These are phyloP conservation scores for Oryctes rhinoceros DNA, from an alignment of 1,140 invertebrate genomes.

Conservation along the genomic window DNA sequence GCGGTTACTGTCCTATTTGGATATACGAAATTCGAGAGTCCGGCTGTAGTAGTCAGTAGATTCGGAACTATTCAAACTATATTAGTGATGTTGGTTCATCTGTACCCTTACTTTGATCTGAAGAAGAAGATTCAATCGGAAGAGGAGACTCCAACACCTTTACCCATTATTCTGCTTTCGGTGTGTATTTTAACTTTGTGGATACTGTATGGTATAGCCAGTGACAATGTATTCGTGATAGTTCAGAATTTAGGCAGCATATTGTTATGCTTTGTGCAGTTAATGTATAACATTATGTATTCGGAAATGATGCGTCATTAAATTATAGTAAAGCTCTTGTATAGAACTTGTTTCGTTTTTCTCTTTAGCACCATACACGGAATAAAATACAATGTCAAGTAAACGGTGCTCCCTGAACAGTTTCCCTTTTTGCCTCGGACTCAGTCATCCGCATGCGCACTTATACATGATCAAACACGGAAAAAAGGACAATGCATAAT, in stretches of 20 bases:
- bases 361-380: too few species aligned
- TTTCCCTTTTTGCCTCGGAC: too few species aligned
- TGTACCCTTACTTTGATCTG: neutral
- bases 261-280: neutral
- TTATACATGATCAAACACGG: too few species aligned
- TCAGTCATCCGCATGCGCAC: too few species aligned
- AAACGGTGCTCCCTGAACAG: too few species aligned
- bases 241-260: constrained; percentile 15
- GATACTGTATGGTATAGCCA: constrained; percentile 6
- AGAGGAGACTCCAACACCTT: constrained; percentile 11
- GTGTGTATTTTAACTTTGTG: constrained; percentile 15
- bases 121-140: constrained; percentile 8
- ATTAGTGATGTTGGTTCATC: constrained; percentile 13
- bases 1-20: neutral
- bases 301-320: constrained; percentile 23
- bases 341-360: too few species aligned
- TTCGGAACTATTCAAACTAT: constrained; percentile 7
- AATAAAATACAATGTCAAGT: too few species aligned
- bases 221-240: neutral
- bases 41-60: neutral
- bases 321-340: neutral
- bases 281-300: constrained; percentile 23
- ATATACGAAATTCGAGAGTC: neutral
- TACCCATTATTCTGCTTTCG: constrained; percentile 15
- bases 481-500: too few species aligned